Conservation (phyloP, 1,140 invertebrate genomes). For the Episyrphus balteatus region DNA sequence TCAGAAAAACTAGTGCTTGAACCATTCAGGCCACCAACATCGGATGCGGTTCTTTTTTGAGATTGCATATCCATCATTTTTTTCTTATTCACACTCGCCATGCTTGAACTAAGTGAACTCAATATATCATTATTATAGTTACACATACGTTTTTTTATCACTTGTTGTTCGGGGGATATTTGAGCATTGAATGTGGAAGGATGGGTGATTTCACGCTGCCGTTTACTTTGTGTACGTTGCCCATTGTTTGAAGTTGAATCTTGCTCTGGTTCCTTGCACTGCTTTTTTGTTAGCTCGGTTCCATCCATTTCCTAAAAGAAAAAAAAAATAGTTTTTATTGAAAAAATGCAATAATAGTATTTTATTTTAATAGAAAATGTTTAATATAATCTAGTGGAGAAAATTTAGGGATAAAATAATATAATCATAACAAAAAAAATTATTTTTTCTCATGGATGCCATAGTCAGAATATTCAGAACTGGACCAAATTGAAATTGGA, state of each 20-base stretch:
- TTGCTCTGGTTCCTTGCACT: conserved; percentile 16
- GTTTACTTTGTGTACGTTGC: conserved; percentile 3
- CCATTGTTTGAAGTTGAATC: conserved; percentile 2
- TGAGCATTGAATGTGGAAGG: conserved; percentile 4
- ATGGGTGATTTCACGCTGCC: background rate
- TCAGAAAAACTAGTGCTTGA: no score
- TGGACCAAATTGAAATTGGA: no score
- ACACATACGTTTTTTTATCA: conserved; percentile 25
- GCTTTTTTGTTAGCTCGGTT: conserved; percentile 22
- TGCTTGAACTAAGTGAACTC: conserved; percentile 31
- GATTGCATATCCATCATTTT: conserved; percentile 14
- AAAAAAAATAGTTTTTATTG: background rate
- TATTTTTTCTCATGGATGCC: no score
- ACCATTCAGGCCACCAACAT: no score
- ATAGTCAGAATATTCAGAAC: no score
- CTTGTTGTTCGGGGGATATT: conserved; percentile 19
- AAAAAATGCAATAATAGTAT: no score
- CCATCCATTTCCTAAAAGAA: conserved; percentile 19
- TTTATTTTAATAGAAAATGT: no score
- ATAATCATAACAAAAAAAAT: no score
- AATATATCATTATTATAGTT: conserved; percentile 31
- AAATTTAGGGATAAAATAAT: no score
- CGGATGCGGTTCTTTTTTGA: no score
- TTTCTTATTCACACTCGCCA: conserved; percentile 18
- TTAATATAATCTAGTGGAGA: no score